phyloP scores from a whole-genome alignment of 2,113 vertebrate genomes.

The Microcebus jonahi region DNA sequence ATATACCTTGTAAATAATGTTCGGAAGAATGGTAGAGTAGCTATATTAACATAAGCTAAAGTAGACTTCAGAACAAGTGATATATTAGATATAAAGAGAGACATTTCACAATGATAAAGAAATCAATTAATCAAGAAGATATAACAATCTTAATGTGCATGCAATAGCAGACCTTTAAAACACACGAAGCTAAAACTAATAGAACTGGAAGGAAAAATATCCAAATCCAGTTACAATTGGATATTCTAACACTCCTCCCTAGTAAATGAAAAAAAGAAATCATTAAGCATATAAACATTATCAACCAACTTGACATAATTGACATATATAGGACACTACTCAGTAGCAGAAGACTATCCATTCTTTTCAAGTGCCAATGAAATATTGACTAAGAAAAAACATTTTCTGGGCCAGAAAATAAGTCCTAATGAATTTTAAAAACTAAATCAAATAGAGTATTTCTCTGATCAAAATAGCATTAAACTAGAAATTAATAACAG shows the following conservation, averaged over 20 bases:
- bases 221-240: background rate
- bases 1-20: background rate
- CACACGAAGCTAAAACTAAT: background rate
- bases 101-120: background rate
- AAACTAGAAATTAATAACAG: background rate
- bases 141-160: background rate
- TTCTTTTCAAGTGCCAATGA: background rate
- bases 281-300: background rate
- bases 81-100: background rate
- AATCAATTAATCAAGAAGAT: background rate
- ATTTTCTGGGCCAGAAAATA: background rate
- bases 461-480: background rate
- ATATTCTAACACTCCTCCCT: background rate
- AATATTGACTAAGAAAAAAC: background rate
- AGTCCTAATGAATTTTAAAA: background rate
- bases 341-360: background rate
- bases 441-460: background rate
- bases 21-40: background rate
- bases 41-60: background rate
- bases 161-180: background rate
- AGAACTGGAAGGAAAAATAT: background rate
- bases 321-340: background rate
- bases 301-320: background rate
- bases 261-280: background rate
- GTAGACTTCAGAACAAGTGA: background rate